A percentile compares a stretch with the other conserved stretches of the same genome.
Evolutionary conservation across 2,888 invertebrate species (phyloP).

Genomic region (Ctenicera cuprea): DNA sequence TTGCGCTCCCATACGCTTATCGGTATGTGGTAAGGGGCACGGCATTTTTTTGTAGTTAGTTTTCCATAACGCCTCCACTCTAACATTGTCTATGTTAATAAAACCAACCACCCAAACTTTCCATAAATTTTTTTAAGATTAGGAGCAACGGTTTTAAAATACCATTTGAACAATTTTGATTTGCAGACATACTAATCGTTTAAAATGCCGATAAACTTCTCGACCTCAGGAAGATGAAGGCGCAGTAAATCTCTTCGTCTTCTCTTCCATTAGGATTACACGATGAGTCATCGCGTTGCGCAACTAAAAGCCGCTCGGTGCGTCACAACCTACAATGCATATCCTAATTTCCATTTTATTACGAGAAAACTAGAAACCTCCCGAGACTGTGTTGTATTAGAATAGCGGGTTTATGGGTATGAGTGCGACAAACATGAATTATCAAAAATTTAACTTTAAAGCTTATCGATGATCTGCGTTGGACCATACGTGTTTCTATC

Average conservation of each 20-base stretch:
- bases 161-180: not conserved
- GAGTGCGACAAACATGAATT: not conserved
- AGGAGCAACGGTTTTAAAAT: not conserved
- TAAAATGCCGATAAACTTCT: slow-evolving; percentile 14
- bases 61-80: too few species aligned
- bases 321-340: slow-evolving; percentile 17
- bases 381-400: not conserved
- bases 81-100: too few species aligned
- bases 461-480: too few species aligned
- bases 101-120: not conserved
- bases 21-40: too few species aligned
- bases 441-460: not conserved
- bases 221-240: slow-evolving; percentile 5
- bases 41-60: too few species aligned
- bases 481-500: not conserved
- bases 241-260: slow-evolving; percentile 20
- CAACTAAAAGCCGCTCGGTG: slow-evolving; percentile 4
- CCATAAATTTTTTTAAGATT: not conserved
- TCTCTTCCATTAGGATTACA: slow-evolving; percentile 22
- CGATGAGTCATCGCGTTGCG: slow-evolving; percentile 23
- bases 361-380: slow-evolving; percentile 8
- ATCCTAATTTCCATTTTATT: slow-evolving; percentile 25
- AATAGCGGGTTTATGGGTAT: not conserved
- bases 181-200: slow-evolving; percentile 13
- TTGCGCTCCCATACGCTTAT: too few species aligned